Conservation (phyloP, 2,797 vertebrate species). For the Falco biarmicus region DNA sequence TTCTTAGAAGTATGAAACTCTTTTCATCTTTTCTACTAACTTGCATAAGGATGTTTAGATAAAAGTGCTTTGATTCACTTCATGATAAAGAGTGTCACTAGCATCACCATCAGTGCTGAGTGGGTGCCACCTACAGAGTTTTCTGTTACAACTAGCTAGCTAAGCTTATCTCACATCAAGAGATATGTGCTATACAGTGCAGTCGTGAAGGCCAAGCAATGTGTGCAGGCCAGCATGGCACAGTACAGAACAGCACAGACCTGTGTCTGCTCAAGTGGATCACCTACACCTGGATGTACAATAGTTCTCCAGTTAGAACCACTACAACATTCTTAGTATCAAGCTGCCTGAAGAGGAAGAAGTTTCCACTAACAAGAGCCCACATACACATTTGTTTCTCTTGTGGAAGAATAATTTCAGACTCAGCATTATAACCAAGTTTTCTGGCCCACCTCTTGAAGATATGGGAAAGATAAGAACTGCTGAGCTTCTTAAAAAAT, state of each 20-base stretch:
- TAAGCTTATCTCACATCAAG: background rate
- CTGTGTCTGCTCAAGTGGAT: background rate
- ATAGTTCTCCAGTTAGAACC: background rate
- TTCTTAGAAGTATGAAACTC: background rate
- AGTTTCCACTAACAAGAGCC: background rate
- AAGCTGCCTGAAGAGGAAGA: background rate
- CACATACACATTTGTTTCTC: background rate
- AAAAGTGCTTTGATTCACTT: background rate
- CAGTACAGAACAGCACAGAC: background rate
- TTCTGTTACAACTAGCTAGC: background rate
- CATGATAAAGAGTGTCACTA: background rate
- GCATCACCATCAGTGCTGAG: background rate
- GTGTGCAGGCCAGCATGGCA: no score
- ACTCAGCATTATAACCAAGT: background rate
- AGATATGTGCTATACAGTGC: background rate
- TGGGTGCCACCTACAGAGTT: background rate
- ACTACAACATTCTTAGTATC: background rate
- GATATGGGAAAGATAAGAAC: background rate
- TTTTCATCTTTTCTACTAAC: background rate
- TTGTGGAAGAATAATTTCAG: background rate
- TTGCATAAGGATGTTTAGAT: background rate
- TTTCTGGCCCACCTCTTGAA: background rate
- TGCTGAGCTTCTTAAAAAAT: background rate
- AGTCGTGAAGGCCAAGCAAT: background rate
- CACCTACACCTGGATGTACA: background rate